These are phyloP conservation scores for Poeciliopsis occidentalis DNA, from an alignment of 2,113 vertebrate species.

Conservation along the genomic window DNA sequence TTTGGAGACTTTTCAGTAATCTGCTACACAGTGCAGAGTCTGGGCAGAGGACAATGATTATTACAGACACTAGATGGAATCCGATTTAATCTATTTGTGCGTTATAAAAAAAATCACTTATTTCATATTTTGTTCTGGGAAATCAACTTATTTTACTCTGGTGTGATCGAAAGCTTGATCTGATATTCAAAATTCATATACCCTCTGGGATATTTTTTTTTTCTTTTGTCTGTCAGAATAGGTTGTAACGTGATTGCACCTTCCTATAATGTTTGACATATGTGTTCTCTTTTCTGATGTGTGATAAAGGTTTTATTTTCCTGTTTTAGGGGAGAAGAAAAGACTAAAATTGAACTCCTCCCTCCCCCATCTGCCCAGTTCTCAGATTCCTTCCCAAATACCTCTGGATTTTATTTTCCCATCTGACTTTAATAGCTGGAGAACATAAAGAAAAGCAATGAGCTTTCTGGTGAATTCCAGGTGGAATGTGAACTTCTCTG, in stretches of 20 bases:
- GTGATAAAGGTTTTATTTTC: constrained; percentile 51
- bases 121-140: constrained; percentile 16
- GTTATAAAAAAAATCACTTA: constrained; percentile 28
- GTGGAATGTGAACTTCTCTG: constrained; percentile 56
- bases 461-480: constrained; percentile 55
- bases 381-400: constrained; percentile 48
- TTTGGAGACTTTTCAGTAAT: constrained; percentile 42
- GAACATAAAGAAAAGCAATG: constrained; percentile 60
- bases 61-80: constrained; percentile 51
- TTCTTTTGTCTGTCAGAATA: constrained; percentile 5
- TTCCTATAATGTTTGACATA: constrained; percentile 4
- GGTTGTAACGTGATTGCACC: constrained; percentile 14
- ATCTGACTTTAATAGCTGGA: constrained; percentile 54
- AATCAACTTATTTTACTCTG: constrained; percentile 24
- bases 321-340: not conserved
- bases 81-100: constrained; percentile 45
- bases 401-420: constrained; percentile 63
- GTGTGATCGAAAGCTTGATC: constrained; percentile 30
- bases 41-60: constrained; percentile 44
- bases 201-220: not conserved
- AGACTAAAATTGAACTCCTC: constrained; percentile 22
- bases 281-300: constrained; percentile 16
- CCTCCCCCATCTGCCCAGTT: not conserved
- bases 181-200: constrained; percentile 19
- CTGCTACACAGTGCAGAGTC: constrained; percentile 28